phyloP scores from a whole-genome alignment of 2,888 invertebrate species.

The Aelia acuminata region DNA sequence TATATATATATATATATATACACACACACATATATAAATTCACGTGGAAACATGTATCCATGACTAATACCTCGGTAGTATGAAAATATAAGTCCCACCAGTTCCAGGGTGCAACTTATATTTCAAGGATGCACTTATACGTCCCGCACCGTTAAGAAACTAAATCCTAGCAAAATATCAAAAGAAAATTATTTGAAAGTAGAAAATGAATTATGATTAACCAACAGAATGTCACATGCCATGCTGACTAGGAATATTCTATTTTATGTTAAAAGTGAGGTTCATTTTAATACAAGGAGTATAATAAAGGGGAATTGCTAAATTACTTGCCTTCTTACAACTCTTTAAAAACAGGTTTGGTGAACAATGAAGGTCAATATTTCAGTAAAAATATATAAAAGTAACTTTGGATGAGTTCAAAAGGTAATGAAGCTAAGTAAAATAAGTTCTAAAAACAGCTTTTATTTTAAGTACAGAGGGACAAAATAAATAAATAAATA shows the following conservation, averaged over 20 bases:
- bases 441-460: not conserved
- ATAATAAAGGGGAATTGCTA: not conserved
- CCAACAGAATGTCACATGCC: not conserved
- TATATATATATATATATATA: too few relatives aligned
- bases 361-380: not conserved
- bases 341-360: not conserved
- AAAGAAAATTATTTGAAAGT: not conserved
- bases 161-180: too few relatives aligned
- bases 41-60: too few relatives aligned
- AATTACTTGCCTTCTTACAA: not conserved
- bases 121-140: too few relatives aligned
- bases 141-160: too few relatives aligned
- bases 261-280: not conserved
- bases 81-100: too few relatives aligned
- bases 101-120: too few relatives aligned
- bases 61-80: too few relatives aligned
- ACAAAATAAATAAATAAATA: not conserved
- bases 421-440: not conserved
- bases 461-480: not conserved
- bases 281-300: not conserved
- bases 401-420: not conserved
- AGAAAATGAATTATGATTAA: not conserved
- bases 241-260: not conserved
- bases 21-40: too few relatives aligned
- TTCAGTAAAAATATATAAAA: not conserved